These are phyloP conservation scores for Micrasema longulum DNA, from an alignment of 1,140 invertebrate species.

Conservation along the genomic window DNA sequence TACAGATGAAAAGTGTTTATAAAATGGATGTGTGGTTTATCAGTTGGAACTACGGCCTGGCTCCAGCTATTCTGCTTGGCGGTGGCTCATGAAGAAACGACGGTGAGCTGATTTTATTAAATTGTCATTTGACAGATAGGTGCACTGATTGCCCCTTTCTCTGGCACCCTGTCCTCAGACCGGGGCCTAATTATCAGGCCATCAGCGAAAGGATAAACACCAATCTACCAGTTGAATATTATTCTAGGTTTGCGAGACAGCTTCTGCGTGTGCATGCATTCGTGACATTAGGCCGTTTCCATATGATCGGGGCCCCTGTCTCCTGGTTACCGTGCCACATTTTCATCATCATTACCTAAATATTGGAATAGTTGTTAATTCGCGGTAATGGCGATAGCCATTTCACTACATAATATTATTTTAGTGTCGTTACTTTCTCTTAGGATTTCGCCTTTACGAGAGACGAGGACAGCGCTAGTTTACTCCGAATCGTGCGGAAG, in stretches of 20 bases:
- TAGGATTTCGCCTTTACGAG: constrained; percentile 45
- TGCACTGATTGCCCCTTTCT: not conserved
- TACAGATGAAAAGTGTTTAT: constrained; percentile 42
- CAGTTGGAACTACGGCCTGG: constrained; percentile 38
- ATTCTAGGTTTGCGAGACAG: not conserved
- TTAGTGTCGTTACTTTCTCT: constrained; percentile 48
- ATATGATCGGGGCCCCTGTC: constrained; percentile 9
- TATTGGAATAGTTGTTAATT: constrained; percentile 41
- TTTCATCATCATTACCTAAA: constrained; percentile 22
- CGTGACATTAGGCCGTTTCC: constrained; percentile 3
- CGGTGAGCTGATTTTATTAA: constrained; percentile 45
- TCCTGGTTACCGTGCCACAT: not conserved
- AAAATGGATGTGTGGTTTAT: constrained; percentile 46
- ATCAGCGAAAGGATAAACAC: constrained; percentile 21
- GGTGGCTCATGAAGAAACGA: constrained; percentile 54
- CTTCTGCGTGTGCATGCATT: constrained; percentile 10
- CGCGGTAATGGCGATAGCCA: constrained; percentile 47
- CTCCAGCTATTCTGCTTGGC: constrained; percentile 40
- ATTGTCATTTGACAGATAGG: constrained; percentile 43
- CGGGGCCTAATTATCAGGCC: not conserved
- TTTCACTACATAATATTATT: constrained; percentile 45
- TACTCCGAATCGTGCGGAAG: constrained; percentile 27
- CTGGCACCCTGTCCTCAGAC: constrained; percentile 7
- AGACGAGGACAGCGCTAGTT: constrained; percentile 40
- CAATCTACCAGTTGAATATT: constrained; percentile 46